These are phyloP conservation scores for Macropis europaea DNA, from an alignment of 2,888 invertebrate genomes.

Conservation along the genomic window DNA sequence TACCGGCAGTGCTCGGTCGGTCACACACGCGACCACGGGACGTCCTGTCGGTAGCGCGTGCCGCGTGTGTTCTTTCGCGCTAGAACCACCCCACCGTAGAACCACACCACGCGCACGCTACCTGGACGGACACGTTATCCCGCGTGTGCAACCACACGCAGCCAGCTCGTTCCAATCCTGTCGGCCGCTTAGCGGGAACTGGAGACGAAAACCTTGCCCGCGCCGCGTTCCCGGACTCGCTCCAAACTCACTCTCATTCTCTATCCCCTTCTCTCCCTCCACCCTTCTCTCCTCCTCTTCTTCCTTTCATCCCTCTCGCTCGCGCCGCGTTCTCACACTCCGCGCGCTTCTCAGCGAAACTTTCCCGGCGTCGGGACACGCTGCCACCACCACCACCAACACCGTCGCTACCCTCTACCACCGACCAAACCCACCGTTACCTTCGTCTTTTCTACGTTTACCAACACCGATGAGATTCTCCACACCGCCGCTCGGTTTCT, in stretches of 20 bases:
- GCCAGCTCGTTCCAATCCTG: conserved; percentile 73
- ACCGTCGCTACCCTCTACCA: conserved; percentile 12
- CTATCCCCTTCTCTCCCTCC: conserved; percentile 8
- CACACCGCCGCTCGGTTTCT: conserved; percentile 40
- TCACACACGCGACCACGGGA: conserved; percentile 51
- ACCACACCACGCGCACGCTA: conserved; percentile 56
- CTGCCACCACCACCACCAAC: conserved; percentile 44
- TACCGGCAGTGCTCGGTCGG: conserved; percentile 54
- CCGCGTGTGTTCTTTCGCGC: conserved; percentile 51
- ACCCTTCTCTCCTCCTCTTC: conserved; percentile 32
- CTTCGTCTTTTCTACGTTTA: conserved; percentile 54
- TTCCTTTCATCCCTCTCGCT: conserved; percentile 35
- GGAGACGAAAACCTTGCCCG: conserved; percentile 70
- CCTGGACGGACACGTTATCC: conserved; percentile 54
- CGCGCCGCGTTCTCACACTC: conserved; percentile 51
- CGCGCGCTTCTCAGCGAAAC: conserved; percentile 67
- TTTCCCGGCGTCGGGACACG: conserved; percentile 71
- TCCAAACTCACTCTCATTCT: conserved; percentile 64
- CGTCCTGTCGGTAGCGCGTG: conserved; percentile 57
- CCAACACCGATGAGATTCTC: conserved; percentile 44
- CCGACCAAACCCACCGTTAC: conserved; percentile 35
- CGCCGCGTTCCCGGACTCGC: conserved; percentile 64
- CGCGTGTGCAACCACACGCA: conserved; percentile 62
- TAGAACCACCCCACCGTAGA: conserved; percentile 22
- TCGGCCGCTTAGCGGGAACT: conserved; percentile 79